Percentiles rank a stretch among this genome's conserved stretches.
Evolutionary conservation across 2,888 invertebrate species (phyloP).

Genomic region (Cryptocephalus moraei): DNA sequence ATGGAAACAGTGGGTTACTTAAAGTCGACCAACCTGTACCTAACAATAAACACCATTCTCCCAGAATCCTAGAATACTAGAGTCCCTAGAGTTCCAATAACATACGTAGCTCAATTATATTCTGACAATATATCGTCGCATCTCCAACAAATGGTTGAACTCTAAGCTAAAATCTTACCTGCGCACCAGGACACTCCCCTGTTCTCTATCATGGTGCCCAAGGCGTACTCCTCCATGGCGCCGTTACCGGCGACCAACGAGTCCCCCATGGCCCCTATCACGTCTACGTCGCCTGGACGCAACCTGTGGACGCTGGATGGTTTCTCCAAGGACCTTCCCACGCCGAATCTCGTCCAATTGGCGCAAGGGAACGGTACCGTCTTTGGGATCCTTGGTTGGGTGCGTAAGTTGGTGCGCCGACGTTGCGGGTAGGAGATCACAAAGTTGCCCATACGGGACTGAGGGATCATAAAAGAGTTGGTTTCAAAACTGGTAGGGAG

Average conservation of each 20-base stretch:
- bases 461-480: no score
- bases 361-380: constrained; percentile 51
- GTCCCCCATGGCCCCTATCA: constrained; percentile 63
- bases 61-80: no score
- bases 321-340: constrained; percentile 31
- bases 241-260: constrained; percentile 64
- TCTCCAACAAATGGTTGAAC: no score
- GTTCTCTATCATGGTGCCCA: constrained; percentile 64
- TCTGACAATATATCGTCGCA: no score
- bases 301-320: constrained; percentile 59
- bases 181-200: constrained; percentile 67
- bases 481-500: no score
- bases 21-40: no score
- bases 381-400: constrained; percentile 42
- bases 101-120: no score
- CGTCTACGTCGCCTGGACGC: constrained; percentile 60
- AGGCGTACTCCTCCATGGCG: constrained; percentile 59
- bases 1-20: no score
- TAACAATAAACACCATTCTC: no score
- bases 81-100: no score
- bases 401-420: constrained; percentile 32
- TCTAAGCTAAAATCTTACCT: constrained; percentile 41
- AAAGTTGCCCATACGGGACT: no score
- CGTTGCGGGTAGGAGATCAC: not conserved
- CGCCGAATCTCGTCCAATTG: constrained; percentile 27